Percentiles rank a stretch among this genome's conserved stretches.
Conservation (phyloP, 2,888 invertebrate genomes). For the Lysandra bellargus region DNA sequence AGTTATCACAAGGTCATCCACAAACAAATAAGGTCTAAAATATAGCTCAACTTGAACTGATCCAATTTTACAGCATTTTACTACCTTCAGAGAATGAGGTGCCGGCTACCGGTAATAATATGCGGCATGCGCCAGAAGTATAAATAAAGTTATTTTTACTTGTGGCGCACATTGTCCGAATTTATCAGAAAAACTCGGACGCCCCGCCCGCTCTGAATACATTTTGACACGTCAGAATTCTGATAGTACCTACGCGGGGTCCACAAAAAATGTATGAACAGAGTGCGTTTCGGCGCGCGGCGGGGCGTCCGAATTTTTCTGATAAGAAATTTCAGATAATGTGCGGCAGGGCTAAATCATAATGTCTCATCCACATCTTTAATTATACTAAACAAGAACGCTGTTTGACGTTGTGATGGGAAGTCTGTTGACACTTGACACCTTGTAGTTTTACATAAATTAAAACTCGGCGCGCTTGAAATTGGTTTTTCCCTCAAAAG, state of each 20-base stretch:
- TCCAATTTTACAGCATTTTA: not conserved
- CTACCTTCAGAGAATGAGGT: too few relatives aligned
- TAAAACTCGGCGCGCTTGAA: not conserved
- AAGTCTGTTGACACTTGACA: not conserved
- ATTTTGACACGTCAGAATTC: too few relatives aligned
- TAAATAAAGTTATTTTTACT: not conserved
- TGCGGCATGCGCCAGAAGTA: not conserved
- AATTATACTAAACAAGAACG: not conserved
- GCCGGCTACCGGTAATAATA: too few relatives aligned
- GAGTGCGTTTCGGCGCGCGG: too few relatives aligned
- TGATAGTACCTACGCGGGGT: too few relatives aligned
- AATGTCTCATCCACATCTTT: not conserved
- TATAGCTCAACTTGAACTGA: not conserved
- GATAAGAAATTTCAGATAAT: too few relatives aligned
- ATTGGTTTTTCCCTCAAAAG: conserved; percentile 17
- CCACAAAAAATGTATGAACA: too few relatives aligned
- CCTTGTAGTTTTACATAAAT: conserved; percentile 18
- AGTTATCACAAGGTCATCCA: not conserved
- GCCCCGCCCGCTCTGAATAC: too few relatives aligned
- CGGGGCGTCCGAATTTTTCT: too few relatives aligned
- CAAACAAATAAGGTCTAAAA: not conserved
- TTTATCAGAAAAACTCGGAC: too few relatives aligned
- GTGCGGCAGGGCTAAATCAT: not conserved
- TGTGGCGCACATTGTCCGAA: too few relatives aligned
- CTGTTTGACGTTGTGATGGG: not conserved